phyloP scores from a whole-genome alignment of 1,140 invertebrate genomes.

The Streblospio benedicti region DNA sequence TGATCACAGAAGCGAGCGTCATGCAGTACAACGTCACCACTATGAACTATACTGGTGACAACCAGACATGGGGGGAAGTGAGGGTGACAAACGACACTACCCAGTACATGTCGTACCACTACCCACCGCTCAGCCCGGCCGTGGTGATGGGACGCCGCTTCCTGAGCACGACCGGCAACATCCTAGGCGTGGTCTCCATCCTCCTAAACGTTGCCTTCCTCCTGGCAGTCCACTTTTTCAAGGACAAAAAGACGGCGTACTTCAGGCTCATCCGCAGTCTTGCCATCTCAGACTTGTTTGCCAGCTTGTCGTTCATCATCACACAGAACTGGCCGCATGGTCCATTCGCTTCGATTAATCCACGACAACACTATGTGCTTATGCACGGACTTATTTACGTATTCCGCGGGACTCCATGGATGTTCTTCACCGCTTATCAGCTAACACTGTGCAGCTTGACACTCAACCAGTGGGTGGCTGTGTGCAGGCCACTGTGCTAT shows the following conservation, averaged over 20 bases:
- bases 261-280: background rate
- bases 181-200: background rate
- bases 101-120: too few relatives aligned
- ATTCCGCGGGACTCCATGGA: conserved; percentile 5
- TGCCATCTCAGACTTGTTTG: background rate
- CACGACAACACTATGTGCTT: background rate
- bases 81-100: too few relatives aligned
- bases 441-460: background rate
- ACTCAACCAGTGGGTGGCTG: conserved; percentile 8
- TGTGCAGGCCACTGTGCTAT: conserved; percentile 7
- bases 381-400: conserved; percentile 2
- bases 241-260: background rate
- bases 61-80: too few relatives aligned
- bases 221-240: background rate
- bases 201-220: conserved; percentile 4
- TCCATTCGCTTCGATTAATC: background rate
- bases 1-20: too few relatives aligned
- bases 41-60: too few relatives aligned
- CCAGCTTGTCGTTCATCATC: background rate
- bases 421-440: conserved; percentile 11
- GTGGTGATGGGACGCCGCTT: too few relatives aligned
- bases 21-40: too few relatives aligned
- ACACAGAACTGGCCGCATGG: conserved; percentile 7
- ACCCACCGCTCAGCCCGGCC: too few relatives aligned
- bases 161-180: too few relatives aligned